Percentiles rank a stretch among this genome's conserved stretches.
These are phyloP conservation scores for Serilophus lunatus DNA, from an alignment of 2,113 vertebrate species.

Conservation along the genomic window DNA sequence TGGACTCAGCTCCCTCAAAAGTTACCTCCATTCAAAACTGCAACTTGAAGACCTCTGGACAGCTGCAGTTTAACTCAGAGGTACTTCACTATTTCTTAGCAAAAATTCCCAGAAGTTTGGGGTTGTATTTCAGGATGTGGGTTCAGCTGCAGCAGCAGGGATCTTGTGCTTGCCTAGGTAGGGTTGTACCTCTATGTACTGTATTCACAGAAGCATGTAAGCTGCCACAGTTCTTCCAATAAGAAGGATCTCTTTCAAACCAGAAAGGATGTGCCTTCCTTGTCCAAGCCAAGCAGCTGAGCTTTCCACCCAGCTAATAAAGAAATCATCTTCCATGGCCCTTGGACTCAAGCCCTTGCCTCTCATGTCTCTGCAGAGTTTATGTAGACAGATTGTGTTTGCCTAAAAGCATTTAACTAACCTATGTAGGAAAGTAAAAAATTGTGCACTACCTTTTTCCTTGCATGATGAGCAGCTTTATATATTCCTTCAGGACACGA, in stretches of 20 bases:
- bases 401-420: neutral
- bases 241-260: neutral
- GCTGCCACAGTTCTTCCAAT: neutral
- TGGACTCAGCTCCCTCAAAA: neutral
- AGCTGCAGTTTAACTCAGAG: neutral
- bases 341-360: neutral
- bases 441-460: neutral
- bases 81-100: neutral
- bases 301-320: neutral
- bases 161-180: neutral
- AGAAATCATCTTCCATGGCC: neutral
- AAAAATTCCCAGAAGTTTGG: neutral
- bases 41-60: neutral
- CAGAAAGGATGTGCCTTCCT: neutral
- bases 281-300: neutral
- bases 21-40: neutral
- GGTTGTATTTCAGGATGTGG: neutral
- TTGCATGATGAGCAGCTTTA: neutral
- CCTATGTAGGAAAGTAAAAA: neutral
- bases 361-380: neutral
- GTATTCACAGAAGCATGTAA: neutral
- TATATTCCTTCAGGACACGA: neutral
- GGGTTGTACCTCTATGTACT: neutral
- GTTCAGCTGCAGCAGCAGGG: neutral
- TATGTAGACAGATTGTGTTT: neutral